Evolutionary conservation across 2,888 invertebrate genomes (phyloP), one percentile per base, ranked within the genome.

Genomic region (Exocentrus adspersus): DNA sequence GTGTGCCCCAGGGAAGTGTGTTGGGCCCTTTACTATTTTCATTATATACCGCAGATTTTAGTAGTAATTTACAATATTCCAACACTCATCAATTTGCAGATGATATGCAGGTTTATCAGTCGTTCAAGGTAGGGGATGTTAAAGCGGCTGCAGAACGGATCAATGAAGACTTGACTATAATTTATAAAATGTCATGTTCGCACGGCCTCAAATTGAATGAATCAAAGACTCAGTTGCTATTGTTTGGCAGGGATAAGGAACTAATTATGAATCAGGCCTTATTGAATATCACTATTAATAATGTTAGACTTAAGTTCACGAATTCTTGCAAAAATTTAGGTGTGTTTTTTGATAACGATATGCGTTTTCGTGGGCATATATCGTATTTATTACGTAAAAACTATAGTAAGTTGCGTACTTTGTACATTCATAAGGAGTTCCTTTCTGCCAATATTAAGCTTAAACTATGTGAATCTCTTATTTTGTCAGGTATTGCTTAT

Each of bases 101-200:
- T 43, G 60, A 60, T 16, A 52, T 28, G n/a, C 51, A 60, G 14
- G 52, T 60, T 0, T 51, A 60, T 42, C 20, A 20, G 2, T 41
- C 21, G 4, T 58, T 58, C 17, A 17, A 21, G 10, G 14, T 30
- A 1, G 16, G 4, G n/a, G 30, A 50, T n/a, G 17, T 41, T 10
- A 5, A 20, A 1, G 1, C 10, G 12, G 9, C 58, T 37, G 19
- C 48, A 37, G 5, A 10, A n/a, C 2, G 9, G 1, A 50, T 50
- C 10, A 58, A 58, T 20, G n/a, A n/a, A n/a, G 12, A 58, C 19
- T 45, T 45, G 7, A 20, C 10, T 3, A 12, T 19, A 17, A 45
- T 45, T 10, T 45, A 2, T n/a, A 45, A 45, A 20, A 45, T 17
- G 6, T 45, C 19, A 17, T 17, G 9, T 16, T 7, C 20, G 6